Evolutionary conservation across 1,140 invertebrate genomes (phyloP), one percentile per base, ranked within the genome.

Genomic region (Saxidomus purpurata): DNA sequence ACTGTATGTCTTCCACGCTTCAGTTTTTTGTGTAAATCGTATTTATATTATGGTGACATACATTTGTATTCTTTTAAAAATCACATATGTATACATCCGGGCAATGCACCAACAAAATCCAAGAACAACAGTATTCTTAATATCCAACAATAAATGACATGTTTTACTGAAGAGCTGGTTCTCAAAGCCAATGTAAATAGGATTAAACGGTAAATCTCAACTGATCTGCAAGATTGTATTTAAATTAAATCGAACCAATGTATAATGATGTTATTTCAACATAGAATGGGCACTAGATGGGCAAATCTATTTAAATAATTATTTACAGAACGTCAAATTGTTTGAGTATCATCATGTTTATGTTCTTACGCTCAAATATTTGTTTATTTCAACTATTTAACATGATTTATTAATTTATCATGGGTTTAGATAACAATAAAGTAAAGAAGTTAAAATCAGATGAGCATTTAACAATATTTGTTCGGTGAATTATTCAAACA

Each of bases 341-440:
- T 88, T 88, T 88, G 86, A 36, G 15, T 81, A 47, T 52, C 63
- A 36, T 38, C 36, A 47, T 80, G 77, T 88, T 88, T 88, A 88
- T 88, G 86, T 81, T 76, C 76, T n/a, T 49, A 40, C 61, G 15
- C 52, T 80, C 77, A 88, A 80, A 80, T 88, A 88, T 88, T 88
- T 85, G 83, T 85, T 85, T 88, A 88, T 88, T 88, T 81, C 59
- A 40, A 88, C 74, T 81, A 71, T 88, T 88, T 88, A 79, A 81
- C 49, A 88, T 88, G 86, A 88, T 88, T 88, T 88, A 88, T 88
- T 80, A 80, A 87, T 80, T 81, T 88, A 88, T 69, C 86, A 80
- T 69, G 3, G 61, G 86, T 71, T 88, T 88, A 81, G 76, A 88
- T 81, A 67, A 88, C 86, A 88, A 88, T 88, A 55, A 71, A 80